Conservation (phyloP, 2,113 vertebrate genomes). For the Psammodynastes pulverulentus region DNA sequence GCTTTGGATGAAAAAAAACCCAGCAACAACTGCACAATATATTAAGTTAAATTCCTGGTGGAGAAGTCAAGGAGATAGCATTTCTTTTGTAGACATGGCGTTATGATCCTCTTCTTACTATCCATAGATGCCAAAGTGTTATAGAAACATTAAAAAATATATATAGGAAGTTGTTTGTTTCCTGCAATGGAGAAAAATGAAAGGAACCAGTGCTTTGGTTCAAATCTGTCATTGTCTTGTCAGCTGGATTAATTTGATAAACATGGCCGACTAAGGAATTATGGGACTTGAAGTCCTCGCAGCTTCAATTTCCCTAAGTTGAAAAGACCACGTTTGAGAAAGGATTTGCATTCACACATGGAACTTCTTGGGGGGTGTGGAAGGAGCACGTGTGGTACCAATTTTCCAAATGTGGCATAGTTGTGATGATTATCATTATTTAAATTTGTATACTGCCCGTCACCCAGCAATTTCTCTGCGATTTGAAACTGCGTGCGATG, state of each 20-base stretch:
- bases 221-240: constrained; percentile 68
- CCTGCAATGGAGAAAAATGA: constrained; percentile 69
- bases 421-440: not conserved
- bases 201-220: constrained; percentile 66
- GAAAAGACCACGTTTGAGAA: not conserved
- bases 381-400: not conserved
- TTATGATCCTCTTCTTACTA: not conserved
- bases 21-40: not conserved
- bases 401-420: not conserved
- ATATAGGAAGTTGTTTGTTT: not conserved
- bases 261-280: not conserved
- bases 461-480: not conserved
- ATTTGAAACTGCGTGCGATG: not conserved
- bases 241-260: constrained; percentile 67
- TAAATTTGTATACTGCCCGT: not conserved
- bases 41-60: constrained; percentile 1
- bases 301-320: not conserved
- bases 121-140: not conserved
- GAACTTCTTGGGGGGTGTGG: not conserved
- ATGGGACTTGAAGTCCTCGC: not conserved
- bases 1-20: not conserved
- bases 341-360: not conserved
- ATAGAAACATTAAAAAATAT: not conserved
- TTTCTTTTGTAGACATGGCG: not conserved
- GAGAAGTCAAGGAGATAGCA: not conserved